Evolutionary conservation across 2,113 vertebrate genomes (phyloP).

Genomic region (Odobenus rosmarus): DNA sequence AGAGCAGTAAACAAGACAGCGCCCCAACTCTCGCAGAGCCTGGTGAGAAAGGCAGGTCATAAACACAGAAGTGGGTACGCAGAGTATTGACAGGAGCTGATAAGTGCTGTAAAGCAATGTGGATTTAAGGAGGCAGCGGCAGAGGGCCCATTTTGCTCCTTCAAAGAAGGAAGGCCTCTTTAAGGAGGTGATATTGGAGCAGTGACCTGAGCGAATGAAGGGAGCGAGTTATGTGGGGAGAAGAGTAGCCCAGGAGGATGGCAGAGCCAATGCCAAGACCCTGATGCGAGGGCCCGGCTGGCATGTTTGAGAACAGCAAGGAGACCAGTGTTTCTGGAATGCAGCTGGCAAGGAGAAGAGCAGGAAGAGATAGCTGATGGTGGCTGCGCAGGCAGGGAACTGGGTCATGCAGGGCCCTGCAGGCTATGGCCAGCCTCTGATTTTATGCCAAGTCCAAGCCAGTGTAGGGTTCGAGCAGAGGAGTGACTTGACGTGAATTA

Average conservation of each 20-base stretch:
- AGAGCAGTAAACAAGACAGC: neutral
- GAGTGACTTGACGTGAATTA: neutral
- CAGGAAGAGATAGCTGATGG: neutral
- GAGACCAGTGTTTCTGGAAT: neutral
- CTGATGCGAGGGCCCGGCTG: constrained; percentile 59
- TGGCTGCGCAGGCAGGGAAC: neutral
- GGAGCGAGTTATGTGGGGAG: neutral
- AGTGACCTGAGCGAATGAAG: neutral
- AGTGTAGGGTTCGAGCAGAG: constrained; percentile 9
- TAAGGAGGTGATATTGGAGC: neutral
- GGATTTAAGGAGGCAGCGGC: neutral
- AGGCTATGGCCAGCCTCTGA: constrained; percentile 24
- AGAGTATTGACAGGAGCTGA: neutral
- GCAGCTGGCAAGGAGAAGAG: neutral
- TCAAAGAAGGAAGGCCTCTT: constrained; percentile 48
- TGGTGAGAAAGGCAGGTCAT: neutral
- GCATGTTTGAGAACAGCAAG: neutral
- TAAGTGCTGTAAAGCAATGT: neutral
- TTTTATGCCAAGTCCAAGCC: constrained; percentile 6
- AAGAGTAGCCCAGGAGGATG: neutral
- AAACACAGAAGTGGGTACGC: neutral
- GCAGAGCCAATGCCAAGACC: constrained; percentile 84
- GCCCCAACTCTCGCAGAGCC: neutral
- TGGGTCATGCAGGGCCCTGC: constrained; percentile 8
- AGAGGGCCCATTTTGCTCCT: neutral